Conservation (phyloP, 2,797 vertebrate species). For the Syngnathus acus region DNA sequence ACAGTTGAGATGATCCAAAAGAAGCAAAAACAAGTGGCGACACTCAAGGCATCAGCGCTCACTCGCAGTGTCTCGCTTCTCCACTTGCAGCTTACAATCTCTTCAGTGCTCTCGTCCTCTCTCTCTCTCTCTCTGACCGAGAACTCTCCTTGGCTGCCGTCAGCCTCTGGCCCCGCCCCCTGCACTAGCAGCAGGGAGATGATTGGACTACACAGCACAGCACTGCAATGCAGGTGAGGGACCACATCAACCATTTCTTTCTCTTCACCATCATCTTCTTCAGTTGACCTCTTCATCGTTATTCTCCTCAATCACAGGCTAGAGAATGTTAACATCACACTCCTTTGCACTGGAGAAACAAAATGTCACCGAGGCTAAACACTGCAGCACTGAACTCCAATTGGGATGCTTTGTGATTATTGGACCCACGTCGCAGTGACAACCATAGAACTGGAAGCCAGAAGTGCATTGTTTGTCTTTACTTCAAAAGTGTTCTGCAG, state of each 20-base stretch:
- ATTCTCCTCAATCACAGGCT: not conserved
- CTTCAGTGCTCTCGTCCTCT: conserved; percentile 32
- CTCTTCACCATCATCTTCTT: conserved; percentile 19
- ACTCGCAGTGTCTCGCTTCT: conserved; percentile 32
- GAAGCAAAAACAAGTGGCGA: conserved; percentile 36
- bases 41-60: conserved; percentile 38
- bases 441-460: not conserved
- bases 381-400: not conserved
- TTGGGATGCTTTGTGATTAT: not conserved
- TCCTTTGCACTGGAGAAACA: not conserved
- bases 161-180: conserved; percentile 56
- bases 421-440: not conserved
- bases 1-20: conserved; percentile 16
- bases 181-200: conserved; percentile 31
- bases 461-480: not conserved
- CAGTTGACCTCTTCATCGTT: not conserved
- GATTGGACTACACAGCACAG: conserved; percentile 73
- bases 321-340: not conserved
- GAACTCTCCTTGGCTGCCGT: conserved; percentile 67
- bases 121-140: conserved; percentile 45
- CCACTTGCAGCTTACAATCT: conserved; percentile 19
- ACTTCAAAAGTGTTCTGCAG: too few species aligned
- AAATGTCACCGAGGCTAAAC: not conserved
- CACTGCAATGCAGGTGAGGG: conserved; percentile 91
- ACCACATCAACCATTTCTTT: conserved; percentile 41